Conservation (phyloP, 2,113 vertebrate species). For the Phasianus colchicus region DNA sequence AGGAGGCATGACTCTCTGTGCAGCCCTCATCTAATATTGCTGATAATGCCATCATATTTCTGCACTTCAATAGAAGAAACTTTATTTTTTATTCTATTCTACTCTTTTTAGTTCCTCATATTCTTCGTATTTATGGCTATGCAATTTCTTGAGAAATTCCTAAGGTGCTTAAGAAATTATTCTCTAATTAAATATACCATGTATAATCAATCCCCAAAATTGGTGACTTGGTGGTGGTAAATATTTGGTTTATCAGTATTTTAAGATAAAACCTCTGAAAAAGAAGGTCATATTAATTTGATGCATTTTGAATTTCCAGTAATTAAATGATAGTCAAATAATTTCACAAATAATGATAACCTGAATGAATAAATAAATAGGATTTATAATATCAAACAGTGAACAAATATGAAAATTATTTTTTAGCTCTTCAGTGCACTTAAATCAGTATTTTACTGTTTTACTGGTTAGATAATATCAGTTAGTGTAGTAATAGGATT, state of each 20-base stretch:
- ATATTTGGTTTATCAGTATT: neutral
- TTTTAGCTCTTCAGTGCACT: neutral
- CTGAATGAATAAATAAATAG: neutral
- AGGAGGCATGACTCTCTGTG: too few relatives aligned
- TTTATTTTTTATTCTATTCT: neutral
- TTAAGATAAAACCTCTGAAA: neutral
- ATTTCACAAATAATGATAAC: neutral
- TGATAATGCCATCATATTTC: neutral
- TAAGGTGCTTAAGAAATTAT: neutral
- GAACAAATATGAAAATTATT: neutral
- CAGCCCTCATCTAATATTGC: neutral
- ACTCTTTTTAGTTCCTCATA: neutral
- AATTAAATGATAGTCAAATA: neutral
- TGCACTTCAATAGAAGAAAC: neutral
- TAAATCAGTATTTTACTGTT: neutral
- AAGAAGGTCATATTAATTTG: neutral
- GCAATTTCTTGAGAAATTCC: neutral
- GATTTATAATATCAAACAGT: neutral
- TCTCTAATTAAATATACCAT: neutral
- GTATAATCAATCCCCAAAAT: neutral
- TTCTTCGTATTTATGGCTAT: neutral
- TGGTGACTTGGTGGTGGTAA: neutral
- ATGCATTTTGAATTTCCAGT: neutral
- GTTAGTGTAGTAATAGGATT: neutral
- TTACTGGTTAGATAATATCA: neutral